phyloP scores from a whole-genome alignment of 2,888 invertebrate species.

The Mesorhabditis sp. region DNA sequence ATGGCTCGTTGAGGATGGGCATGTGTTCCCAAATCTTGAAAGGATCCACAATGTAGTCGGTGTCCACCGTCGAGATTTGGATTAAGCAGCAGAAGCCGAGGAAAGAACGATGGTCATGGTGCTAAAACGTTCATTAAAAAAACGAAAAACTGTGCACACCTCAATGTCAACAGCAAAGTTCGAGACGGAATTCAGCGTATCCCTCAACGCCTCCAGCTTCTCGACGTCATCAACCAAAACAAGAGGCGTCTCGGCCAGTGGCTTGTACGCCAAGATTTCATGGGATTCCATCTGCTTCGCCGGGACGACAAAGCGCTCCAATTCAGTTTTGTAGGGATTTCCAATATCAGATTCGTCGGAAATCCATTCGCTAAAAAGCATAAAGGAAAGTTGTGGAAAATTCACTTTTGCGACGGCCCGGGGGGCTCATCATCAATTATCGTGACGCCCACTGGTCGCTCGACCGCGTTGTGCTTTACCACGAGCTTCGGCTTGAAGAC shows the following conservation, averaged over 20 bases:
- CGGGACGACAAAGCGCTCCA: conserved; percentile 35
- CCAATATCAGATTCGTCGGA: conserved; percentile 23
- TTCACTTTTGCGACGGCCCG: neutral
- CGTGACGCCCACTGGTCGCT: conserved; percentile 5
- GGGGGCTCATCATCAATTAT: conserved; percentile 16
- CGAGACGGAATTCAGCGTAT: conserved; percentile 69
- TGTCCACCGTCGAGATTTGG: conserved; percentile 78
- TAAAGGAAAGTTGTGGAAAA: neutral
- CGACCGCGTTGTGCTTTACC: conserved; percentile 17
- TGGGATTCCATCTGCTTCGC: conserved; percentile 25
- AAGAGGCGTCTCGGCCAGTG: conserved; percentile 69
- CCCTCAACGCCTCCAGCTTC: conserved; percentile 69
- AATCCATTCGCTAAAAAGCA: conserved; percentile 15
- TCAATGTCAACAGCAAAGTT: conserved; percentile 83
- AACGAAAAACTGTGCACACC: conserved; percentile 21
- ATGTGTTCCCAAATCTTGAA: conserved; percentile 78
- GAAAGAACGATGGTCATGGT: conserved; percentile 85
- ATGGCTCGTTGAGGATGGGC: conserved; percentile 78
- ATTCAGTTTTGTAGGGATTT: conserved; percentile 49
- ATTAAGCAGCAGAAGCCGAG: conserved; percentile 91
- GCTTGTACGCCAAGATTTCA: conserved; percentile 56
- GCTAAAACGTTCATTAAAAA: conserved; percentile 61
- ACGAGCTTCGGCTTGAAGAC: conserved; percentile 38
- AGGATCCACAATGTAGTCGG: conserved; percentile 86
- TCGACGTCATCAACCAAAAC: conserved; percentile 70